Conservation (phyloP, 2,113 vertebrate species). For the Theristicus caerulescens region DNA sequence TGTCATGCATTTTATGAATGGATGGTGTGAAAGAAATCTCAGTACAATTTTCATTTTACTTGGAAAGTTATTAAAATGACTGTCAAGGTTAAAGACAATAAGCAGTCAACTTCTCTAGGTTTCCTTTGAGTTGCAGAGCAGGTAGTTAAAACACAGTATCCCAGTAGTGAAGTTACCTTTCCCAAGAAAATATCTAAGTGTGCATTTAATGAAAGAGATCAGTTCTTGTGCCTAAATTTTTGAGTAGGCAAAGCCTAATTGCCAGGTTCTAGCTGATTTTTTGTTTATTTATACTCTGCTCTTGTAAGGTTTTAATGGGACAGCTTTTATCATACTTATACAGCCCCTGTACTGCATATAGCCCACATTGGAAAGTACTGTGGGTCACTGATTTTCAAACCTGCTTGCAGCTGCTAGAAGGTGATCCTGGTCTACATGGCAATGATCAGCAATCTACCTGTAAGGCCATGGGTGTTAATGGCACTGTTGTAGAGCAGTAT, state of each 20-base stretch:
- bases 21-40: not conserved
- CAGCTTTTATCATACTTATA: not conserved
- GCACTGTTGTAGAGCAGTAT: not conserved
- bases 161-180: not conserved
- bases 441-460: not conserved
- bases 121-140: not conserved
- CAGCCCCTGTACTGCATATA: not conserved
- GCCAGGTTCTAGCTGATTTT: not conserved
- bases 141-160: not conserved
- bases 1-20: not conserved
- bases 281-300: not conserved
- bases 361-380: not conserved
- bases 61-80: not conserved
- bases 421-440: fast-evolving
- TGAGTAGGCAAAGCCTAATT: not conserved
- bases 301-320: not conserved
- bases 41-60: not conserved
- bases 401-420: not conserved
- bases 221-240: not conserved
- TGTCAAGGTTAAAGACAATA: not conserved
- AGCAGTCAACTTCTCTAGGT: not conserved
- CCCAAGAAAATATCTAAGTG: not conserved
- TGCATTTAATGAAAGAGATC: not conserved
- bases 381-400: not conserved
- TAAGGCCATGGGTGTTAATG: not conserved